Evolutionary conservation across 2,797 vertebrate species (phyloP).

Genomic region (Lagodon rhomboides): DNA sequence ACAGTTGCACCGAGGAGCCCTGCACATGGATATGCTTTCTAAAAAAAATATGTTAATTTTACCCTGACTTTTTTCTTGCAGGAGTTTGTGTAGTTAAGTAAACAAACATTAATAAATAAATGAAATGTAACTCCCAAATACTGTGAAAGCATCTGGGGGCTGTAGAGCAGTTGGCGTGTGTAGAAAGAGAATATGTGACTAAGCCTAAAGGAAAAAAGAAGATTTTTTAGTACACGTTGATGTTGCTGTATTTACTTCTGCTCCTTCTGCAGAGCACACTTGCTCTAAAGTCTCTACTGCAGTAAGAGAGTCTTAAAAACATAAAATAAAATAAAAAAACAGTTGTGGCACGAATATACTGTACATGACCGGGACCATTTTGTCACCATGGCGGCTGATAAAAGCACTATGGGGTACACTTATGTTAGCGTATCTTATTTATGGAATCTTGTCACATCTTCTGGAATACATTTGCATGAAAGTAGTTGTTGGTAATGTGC

Average conservation of each 20-base stretch:
- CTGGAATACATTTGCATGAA: neutral
- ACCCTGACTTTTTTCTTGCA: neutral
- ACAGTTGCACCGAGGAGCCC: too few species aligned
- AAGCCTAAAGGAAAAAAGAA: neutral
- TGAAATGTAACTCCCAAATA: too few species aligned
- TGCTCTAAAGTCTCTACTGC: neutral
- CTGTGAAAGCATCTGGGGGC: neutral
- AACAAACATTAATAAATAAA: too few species aligned
- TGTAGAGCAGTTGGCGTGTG: neutral
- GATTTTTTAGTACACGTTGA: neutral
- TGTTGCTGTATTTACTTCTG: neutral
- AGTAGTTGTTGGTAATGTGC: neutral
- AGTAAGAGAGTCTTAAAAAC: neutral
- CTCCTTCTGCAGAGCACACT: neutral
- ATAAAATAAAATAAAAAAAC: neutral
- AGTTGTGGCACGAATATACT: neutral
- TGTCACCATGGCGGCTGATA: neutral
- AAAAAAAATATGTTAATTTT: neutral
- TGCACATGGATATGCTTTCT: neutral
- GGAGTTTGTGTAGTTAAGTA: neutral
- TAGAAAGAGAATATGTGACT: neutral
- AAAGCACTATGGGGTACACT: neutral
- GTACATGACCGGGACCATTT: neutral
- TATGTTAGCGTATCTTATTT: neutral
- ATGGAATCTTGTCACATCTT: constrained; percentile 15